Percentiles rank a stretch among this genome's conserved stretches.
phyloP scores from a whole-genome alignment of 2,888 invertebrate genomes.

The Dorcus hopei region DNA sequence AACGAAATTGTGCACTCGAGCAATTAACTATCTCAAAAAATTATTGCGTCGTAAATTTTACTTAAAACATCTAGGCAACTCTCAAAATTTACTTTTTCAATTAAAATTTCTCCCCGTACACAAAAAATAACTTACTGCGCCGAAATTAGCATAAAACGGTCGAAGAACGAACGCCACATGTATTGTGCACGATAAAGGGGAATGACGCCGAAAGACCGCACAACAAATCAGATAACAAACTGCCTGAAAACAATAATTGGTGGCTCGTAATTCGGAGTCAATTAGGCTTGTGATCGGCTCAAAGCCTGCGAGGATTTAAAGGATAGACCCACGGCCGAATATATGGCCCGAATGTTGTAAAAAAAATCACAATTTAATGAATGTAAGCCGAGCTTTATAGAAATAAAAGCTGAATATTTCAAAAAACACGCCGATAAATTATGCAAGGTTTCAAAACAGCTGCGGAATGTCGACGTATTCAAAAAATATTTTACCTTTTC shows the following conservation, averaged over 20 bases:
- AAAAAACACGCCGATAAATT: too few relatives aligned
- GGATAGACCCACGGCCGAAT: background rate
- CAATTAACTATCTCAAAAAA: background rate
- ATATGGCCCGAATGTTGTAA: background rate
- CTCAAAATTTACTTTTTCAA: background rate
- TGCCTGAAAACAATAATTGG: constrained; percentile 39
- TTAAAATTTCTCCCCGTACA: too few relatives aligned
- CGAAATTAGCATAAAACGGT: too few relatives aligned
- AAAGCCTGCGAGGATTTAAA: background rate
- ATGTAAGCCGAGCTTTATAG: too few relatives aligned
- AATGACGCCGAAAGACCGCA: constrained; percentile 36
- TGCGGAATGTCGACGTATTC: too few relatives aligned
- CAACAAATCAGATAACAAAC: constrained; percentile 37
- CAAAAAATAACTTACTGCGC: too few relatives aligned
- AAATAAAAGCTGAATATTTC: too few relatives aligned
- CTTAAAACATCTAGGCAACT: background rate
- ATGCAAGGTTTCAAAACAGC: too few relatives aligned
- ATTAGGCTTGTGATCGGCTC: constrained; percentile 3
- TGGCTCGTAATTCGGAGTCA: constrained; percentile 31
- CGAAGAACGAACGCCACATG: constrained; percentile 24
- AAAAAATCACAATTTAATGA: background rate
- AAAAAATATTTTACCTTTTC: too few relatives aligned
- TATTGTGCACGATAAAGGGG: constrained; percentile 6
- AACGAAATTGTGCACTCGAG: constrained; percentile 26
- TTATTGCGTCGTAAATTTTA: background rate